Evolutionary conservation across 2,888 invertebrate species (phyloP).

Genomic region (Julus scanicus): DNA sequence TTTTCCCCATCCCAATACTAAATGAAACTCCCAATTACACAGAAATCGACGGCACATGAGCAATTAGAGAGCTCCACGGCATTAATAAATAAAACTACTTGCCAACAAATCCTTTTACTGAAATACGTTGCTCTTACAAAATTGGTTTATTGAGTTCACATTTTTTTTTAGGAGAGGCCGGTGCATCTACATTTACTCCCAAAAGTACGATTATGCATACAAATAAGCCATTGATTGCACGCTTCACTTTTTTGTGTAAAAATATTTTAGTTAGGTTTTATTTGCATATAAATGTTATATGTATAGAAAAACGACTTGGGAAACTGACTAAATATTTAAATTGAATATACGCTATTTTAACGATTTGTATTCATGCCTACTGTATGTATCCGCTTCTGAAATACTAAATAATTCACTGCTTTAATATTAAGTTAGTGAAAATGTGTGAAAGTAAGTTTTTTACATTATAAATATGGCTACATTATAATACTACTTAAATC

Average conservation of each 20-base stretch:
- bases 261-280: background rate
- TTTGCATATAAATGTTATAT: conserved; percentile 14
- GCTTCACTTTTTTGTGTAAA: conserved; percentile 20
- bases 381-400: background rate
- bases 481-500: too few species aligned
- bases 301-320: background rate
- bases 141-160: background rate
- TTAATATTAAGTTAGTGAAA: background rate
- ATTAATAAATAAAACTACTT: conserved; percentile 37
- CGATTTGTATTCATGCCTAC: background rate
- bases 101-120: conserved; percentile 17
- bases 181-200: background rate
- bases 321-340: background rate
- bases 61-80: conserved; percentile 23
- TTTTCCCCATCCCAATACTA: background rate
- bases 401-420: background rate
- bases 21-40: background rate
- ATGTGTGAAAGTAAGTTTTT: too few species aligned
- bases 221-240: conserved; percentile 30
- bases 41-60: conserved; percentile 19
- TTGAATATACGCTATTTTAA: background rate
- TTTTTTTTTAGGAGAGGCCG: background rate
- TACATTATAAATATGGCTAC: too few species aligned
- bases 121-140: conserved; percentile 18
- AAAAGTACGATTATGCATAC: conserved; percentile 36